These are phyloP conservation scores for Bembecia ichneumoniformis DNA, from an alignment of 2,888 invertebrate species.

Conservation along the genomic window DNA sequence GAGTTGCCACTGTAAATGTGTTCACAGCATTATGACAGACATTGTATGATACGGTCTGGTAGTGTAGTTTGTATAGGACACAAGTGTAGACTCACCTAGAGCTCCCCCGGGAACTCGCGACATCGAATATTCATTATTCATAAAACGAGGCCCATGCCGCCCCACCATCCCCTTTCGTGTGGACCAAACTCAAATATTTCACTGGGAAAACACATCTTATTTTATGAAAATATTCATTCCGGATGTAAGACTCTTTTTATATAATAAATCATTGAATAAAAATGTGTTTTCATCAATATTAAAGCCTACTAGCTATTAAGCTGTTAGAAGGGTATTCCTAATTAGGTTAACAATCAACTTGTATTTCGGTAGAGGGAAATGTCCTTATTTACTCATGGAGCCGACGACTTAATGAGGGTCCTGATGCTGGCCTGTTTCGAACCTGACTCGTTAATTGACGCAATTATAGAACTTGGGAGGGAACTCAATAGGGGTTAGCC, in stretches of 20 bases:
- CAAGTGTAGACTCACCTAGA: slow-evolving; percentile 13
- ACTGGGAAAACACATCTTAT: neutral
- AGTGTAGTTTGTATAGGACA: slow-evolving; percentile 29
- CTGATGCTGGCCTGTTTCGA: slow-evolving; percentile 9
- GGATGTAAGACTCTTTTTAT: neutral
- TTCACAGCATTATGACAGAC: too few species aligned
- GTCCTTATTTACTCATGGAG: neutral
- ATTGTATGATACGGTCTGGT: neutral
- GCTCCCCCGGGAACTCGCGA: neutral
- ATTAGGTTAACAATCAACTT: too few species aligned
- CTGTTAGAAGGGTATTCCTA: too few species aligned
- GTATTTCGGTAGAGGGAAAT: too few species aligned
- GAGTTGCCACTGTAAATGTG: too few species aligned
- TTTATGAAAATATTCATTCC: neutral
- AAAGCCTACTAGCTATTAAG: too few species aligned
- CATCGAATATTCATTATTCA: slow-evolving; percentile 58
- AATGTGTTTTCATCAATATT: too few species aligned
- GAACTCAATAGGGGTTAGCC: neutral
- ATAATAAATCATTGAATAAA: too few species aligned
- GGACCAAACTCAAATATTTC: neutral
- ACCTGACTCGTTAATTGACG: slow-evolving; percentile 35
- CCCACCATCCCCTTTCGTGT: slow-evolving; percentile 13
- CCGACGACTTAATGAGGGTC: slow-evolving; percentile 7
- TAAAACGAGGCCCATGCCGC: slow-evolving; percentile 16
- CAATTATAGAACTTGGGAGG: slow-evolving; percentile 31